Evolutionary conservation across 2,888 invertebrate species (phyloP), one percentile per base, ranked within the genome.

Genomic region (Cantharis rustica): DNA sequence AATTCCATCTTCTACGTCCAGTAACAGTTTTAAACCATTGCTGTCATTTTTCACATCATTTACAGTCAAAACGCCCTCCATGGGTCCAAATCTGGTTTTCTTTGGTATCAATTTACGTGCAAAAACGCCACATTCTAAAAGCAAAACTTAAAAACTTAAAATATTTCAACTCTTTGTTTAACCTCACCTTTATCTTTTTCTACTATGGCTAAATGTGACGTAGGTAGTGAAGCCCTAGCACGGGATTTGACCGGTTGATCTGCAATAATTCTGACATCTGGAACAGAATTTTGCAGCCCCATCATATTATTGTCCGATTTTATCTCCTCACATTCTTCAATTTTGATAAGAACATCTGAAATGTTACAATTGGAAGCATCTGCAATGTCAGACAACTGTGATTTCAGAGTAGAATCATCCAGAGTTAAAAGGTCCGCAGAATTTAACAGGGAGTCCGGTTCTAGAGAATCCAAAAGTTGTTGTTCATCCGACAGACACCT

Each of bases 161-260:
- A 47, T n/a, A 23, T 9, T n/a, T 0, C 7, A 5, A 47, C n/a
- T 7, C n/a, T 1, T 47, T 11, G n/a, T 47, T 47, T n/a, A 47
- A 47, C n/a, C 79, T 73, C 83, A 87, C 87, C 86, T 79, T 85
- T 84, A 76, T 71, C 81, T 61, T 90, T 84, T 85, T 90, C 90
- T 77, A 88, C 88, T 79, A 92, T 90, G 26, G 88, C 88, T 77
- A 93, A 90, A 85, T 94, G 91, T 2, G 90, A 89, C 47, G 90
- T 89, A 11, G 96, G 96, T 71, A 96, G 89, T 79, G 94, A 93
- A n/a, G 95, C 95, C 85, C 93, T 90, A 2, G 96, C 95, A 75
- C 95, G 90, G 3, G 94, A 92, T 73, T 92, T 91, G 70, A 95
- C 93, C 15, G 92, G 91, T 79, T 93, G 93, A 86, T 94, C 94